These are phyloP conservation scores for Drosophila subobscura DNA, from an alignment of 1,140 invertebrate species.

Conservation along the genomic window DNA sequence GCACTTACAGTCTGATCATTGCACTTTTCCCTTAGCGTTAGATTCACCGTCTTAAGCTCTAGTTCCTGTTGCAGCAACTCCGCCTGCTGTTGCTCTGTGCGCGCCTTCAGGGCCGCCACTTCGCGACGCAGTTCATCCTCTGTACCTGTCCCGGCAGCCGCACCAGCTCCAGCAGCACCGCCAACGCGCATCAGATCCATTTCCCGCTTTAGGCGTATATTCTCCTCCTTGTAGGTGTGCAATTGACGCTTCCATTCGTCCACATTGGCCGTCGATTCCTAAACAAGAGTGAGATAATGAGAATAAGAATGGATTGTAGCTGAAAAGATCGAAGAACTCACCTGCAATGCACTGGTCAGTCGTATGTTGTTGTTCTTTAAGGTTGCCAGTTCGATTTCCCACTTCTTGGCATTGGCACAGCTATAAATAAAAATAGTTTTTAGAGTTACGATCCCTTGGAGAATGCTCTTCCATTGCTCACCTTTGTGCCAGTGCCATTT, in stretches of 20 bases:
- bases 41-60: constrained; percentile 80
- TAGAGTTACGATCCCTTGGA: neutral
- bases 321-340: constrained; percentile 19
- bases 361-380: constrained; percentile 98
- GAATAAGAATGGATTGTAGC: neutral
- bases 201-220: constrained; percentile 91
- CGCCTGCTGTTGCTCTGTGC: constrained; percentile 77
- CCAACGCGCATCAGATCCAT: constrained; percentile 75
- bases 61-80: constrained; percentile 81
- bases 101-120: constrained; percentile 76
- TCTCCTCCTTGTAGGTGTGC: constrained; percentile 98
- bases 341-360: constrained; percentile 96
- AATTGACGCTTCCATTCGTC: constrained; percentile 99
- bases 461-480: constrained; percentile 78
- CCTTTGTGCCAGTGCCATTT: constrained; percentile 97
- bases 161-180: constrained; percentile 45
- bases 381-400: constrained; percentile 98
- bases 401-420: constrained; percentile 98
- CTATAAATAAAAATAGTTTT: constrained; percentile 85
- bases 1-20: constrained; percentile 78
- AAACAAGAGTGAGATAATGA: neutral
- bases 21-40: constrained; percentile 79
- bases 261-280: constrained; percentile 97
- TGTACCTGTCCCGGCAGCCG: constrained; percentile 54
- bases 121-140: constrained; percentile 82